Evolutionary conservation across 2,797 vertebrate genomes (phyloP).

Genomic region (Acomys russatus): DNA sequence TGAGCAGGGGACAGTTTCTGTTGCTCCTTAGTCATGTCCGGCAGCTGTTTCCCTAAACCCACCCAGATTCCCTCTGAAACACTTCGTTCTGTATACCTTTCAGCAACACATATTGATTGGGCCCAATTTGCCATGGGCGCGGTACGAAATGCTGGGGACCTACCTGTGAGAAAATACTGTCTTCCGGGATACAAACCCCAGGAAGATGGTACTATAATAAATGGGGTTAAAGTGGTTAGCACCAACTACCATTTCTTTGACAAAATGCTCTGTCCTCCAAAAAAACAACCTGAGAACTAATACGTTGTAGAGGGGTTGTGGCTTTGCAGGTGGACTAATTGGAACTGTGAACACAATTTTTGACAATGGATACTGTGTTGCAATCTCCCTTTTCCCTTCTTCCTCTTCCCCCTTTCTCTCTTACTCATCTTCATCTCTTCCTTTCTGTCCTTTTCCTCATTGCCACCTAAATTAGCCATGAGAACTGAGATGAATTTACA

Average conservation of each 20-base stretch:
- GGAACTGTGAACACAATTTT: neutral
- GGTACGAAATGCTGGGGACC: neutral
- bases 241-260: neutral
- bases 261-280: neutral
- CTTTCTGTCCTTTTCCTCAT: neutral
- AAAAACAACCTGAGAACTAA: neutral
- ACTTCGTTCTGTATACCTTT: neutral
- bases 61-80: neutral
- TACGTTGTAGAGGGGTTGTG: neutral
- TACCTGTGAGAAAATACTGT: constrained; percentile 19
- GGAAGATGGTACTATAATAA: neutral
- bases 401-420: too few relatives aligned
- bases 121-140: neutral
- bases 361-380: neutral
- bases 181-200: constrained; percentile 27
- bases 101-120: neutral
- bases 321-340: neutral
- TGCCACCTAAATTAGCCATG: constrained; percentile 23
- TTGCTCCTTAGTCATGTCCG: neutral
- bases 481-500: constrained; percentile 31
- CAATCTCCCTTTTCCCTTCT: too few relatives aligned
- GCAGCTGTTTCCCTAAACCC: neutral
- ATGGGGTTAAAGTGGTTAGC: neutral
- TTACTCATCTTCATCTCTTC: neutral
- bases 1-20: neutral